These are phyloP conservation scores for Napeogenes inachia DNA, from an alignment of 2,888 invertebrate species.

Conservation along the genomic window DNA sequence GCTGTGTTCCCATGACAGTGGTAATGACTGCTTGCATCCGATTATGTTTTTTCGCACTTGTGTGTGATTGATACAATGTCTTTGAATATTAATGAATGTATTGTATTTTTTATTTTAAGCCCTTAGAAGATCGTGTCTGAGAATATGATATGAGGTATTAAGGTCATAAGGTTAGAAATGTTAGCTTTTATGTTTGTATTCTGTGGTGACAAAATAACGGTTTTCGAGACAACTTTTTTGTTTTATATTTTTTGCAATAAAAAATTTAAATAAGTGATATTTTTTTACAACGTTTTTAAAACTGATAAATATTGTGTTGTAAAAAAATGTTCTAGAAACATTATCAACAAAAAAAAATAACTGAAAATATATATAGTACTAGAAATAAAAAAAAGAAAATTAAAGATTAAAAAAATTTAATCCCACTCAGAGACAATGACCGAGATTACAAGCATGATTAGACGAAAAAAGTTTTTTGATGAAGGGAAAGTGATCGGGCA, in stretches of 20 bases:
- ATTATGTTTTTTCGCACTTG: constrained; percentile 70
- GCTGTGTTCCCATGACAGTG: constrained; percentile 51
- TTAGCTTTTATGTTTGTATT: neutral
- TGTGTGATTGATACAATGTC: constrained; percentile 72
- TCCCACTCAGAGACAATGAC: no score
- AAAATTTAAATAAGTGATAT: no score
- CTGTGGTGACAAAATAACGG: neutral
- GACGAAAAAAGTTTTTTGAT: constrained; percentile 26
- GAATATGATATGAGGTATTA: constrained; percentile 19
- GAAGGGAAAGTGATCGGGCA: constrained; percentile 68
- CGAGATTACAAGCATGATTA: neutral
- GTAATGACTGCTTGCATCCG: constrained; percentile 69
- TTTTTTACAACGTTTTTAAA: no score
- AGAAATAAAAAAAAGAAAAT: no score
- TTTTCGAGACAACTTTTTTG: no score
- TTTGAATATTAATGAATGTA: constrained; percentile 71
- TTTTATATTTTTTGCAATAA: no score
- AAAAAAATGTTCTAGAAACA: no score
- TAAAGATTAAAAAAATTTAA: no score
- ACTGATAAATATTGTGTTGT: no score
- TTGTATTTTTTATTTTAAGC: constrained; percentile 52
- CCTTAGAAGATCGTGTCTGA: constrained; percentile 45
- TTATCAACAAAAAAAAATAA: no score
- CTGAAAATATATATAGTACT: no score
- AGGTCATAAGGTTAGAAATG: constrained; percentile 22